Base-by-base conservation (phyloP, 1,140 invertebrate genomes). In the Cecropterus lyciades region DNA sequence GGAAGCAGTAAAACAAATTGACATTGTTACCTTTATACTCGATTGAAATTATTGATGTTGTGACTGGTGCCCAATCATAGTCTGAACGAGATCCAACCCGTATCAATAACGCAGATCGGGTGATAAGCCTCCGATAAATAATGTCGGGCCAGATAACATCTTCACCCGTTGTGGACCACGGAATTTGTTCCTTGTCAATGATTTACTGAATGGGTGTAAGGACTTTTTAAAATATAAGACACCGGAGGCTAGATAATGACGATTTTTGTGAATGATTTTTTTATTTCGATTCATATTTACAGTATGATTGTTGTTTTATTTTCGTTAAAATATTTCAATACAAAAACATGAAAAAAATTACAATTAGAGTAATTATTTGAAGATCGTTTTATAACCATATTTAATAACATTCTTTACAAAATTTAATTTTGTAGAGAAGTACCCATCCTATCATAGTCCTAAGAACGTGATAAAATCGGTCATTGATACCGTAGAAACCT, bases 101-200 rank as follows among this genome's bases (percentile, higher is more conserved):
- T 84, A 87, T 87, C 85, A 81, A 84, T 87, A 85, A 87, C 82
- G 73, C 70, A 84, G 85, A 87, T 87, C 80, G 72, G 53, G 37
- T 72, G 82, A 87, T 87, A 87, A 81, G 67, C 55, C 60, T 46
- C 53, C 82, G 73, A 84, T 87, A 85, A 82, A 84, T 87, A 79
- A 79, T 82, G 69, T 57, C 72, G 57, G 40, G 52, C 48, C 30
- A 60, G 81, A 85, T 85, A 85, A 68, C 69, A 85, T 84, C 82
- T 83, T 60, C 55, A 68, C 68, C 75, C 69, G 72, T 74, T 66
- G 70, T 65, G 63, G 57, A 59, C 62, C 68, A 68, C 72, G 68
- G 70, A 66, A 72, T 79, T 74, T 73, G 56, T 77, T 80, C 67
- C 71, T 72, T 72, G 71, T 71, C 40, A 63, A 79, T 84, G 84